A percentile compares a stretch with the other conserved stretches of the same genome.
Evolutionary conservation across 2,113 vertebrate species (phyloP).

Genomic region (Gallinago paraguaiae): DNA sequence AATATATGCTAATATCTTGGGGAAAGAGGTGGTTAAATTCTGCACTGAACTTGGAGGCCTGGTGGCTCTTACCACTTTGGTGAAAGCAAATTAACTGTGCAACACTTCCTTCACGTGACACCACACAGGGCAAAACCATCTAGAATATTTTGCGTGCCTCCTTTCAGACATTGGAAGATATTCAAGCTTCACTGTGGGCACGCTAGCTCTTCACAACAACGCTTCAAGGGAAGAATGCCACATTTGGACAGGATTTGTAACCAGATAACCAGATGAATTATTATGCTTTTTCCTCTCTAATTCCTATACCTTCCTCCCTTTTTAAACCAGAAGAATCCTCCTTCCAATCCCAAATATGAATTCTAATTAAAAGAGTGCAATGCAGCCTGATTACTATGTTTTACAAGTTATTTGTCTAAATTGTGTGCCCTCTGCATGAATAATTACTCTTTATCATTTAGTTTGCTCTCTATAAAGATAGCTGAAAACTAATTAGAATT

Average conservation of each 20-base stretch:
- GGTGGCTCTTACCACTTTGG: neutral
- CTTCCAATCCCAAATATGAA: neutral
- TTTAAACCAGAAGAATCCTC: conserved; percentile 14
- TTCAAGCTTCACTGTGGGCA: neutral
- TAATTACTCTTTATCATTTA: conserved; percentile 46
- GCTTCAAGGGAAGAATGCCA: neutral
- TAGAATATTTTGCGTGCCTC: neutral
- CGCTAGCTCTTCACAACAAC: neutral
- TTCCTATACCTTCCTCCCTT: neutral
- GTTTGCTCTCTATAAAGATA: conserved; percentile 33
- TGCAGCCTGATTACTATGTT: neutral
- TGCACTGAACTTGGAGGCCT: neutral
- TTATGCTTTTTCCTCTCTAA: neutral
- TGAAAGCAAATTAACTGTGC: neutral
- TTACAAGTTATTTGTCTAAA: conserved; percentile 61
- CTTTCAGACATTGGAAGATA: neutral
- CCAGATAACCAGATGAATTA: neutral
- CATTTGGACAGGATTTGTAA: neutral
- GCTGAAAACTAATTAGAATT: conserved; percentile 54
- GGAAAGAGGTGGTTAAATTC: neutral
- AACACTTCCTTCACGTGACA: neutral
- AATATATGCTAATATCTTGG: neutral
- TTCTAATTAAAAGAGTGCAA: neutral
- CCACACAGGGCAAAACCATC: neutral
- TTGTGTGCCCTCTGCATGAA: neutral